Percentiles rank a stretch among this genome's conserved stretches.
These are phyloP conservation scores for Corticium candelabrum DNA, from an alignment of 37 sponge, comb jelly and placozoan species.

Conservation along the genomic window DNA sequence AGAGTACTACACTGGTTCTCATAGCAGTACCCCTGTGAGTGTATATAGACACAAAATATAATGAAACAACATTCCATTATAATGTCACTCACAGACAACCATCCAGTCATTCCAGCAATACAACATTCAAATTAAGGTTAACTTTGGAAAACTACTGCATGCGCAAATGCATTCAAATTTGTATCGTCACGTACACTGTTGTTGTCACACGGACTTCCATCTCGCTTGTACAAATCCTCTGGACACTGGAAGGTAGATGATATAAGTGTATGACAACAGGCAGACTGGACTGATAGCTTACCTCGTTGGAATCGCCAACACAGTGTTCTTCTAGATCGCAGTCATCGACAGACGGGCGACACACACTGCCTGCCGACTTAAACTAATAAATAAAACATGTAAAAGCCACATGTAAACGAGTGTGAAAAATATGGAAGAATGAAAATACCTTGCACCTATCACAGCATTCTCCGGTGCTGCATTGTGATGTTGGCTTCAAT, in stretches of 20 bases:
- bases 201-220: slow-evolving; percentile 3
- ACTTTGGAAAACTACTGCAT: too few species aligned
- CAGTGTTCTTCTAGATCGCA: slow-evolving; percentile 23
- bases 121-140: too few species aligned
- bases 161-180: too few species aligned
- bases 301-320: not conserved
- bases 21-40: slow-evolving; percentile 16
- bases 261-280: not conserved
- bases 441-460: slow-evolving; percentile 6
- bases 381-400: too few species aligned
- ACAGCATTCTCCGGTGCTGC: slow-evolving; percentile 28
- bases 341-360: not conserved
- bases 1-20: slow-evolving; percentile 17
- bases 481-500: slow-evolving; percentile 12
- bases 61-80: too few species aligned
- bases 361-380: not conserved
- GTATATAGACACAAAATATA: too few species aligned
- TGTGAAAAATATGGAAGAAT: too few species aligned
- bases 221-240: slow-evolving; percentile 5
- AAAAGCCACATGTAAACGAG: too few species aligned
- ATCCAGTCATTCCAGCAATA: too few species aligned
- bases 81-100: too few species aligned
- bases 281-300: too few species aligned
- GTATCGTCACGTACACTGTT: too few species aligned
- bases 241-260: slow-evolving; percentile 30